Conservation (phyloP, 2,797 vertebrate species). For the Myotis planiceps region DNA sequence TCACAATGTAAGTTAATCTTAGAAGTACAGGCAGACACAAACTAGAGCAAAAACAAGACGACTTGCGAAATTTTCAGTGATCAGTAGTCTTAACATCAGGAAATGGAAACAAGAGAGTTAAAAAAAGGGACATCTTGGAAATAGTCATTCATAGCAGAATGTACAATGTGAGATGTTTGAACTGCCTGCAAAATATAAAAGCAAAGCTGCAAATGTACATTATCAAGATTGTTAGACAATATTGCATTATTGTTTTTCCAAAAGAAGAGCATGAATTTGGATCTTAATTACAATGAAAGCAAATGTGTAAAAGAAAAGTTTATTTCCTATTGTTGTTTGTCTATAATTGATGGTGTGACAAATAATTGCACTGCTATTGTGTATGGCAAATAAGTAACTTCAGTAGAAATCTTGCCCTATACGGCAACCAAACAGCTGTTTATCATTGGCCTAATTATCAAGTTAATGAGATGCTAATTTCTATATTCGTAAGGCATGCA, state of each 20-base stretch:
- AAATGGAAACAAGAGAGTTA: conserved; percentile 51
- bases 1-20: conserved; percentile 39
- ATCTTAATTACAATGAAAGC: conserved; percentile 77
- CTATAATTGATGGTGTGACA: conserved; percentile 79
- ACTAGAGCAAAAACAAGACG: neutral
- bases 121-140: conserved; percentile 22
- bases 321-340: conserved; percentile 61
- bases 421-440: conserved; percentile 92
- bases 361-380: conserved; percentile 78
- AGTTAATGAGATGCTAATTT: conserved; percentile 97
- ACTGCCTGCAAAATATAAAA: conserved; percentile 14
- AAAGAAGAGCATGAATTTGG: conserved; percentile 69
- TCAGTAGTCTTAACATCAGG: conserved; percentile 41
- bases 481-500: conserved; percentile 93
- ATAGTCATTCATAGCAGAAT: conserved; percentile 49
- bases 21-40: neutral
- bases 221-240: conserved; percentile 74
- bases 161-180: conserved; percentile 55
- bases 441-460: conserved; percentile 95
- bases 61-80: conserved; percentile 49
- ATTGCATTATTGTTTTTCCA: conserved; percentile 54
- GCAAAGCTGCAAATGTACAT: conserved; percentile 51
- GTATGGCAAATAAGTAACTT: conserved; percentile 86
- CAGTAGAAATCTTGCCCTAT: conserved; percentile 86
- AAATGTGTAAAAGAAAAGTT: conserved; percentile 62